These are phyloP conservation scores for Lasioglossum baleicum DNA, from an alignment of 1,140 invertebrate species.

Conservation along the genomic window DNA sequence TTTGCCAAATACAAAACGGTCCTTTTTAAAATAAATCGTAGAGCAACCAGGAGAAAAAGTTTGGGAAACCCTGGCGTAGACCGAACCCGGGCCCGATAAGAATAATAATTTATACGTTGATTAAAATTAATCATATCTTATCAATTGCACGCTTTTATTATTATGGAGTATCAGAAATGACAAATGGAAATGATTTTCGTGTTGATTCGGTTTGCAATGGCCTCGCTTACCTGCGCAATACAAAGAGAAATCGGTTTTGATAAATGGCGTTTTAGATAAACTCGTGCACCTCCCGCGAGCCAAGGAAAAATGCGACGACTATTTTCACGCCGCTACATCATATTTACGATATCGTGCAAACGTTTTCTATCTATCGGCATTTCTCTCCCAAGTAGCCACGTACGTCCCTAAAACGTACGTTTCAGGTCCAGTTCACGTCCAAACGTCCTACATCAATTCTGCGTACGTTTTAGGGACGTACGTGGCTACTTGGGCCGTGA, in stretches of 20 bases:
- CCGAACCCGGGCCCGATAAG: too few species aligned
- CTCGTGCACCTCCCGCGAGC: not conserved
- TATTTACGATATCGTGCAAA: not conserved
- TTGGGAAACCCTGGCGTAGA: too few species aligned
- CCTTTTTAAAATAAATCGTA: too few species aligned
- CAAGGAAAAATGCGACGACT: constrained; percentile 7
- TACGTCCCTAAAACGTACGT: too few species aligned
- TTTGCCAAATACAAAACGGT: too few species aligned
- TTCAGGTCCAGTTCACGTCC: too few species aligned
- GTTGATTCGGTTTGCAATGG: not conserved
- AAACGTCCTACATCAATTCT: too few species aligned
- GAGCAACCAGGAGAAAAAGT: too few species aligned
- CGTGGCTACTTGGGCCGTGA: too few species aligned
- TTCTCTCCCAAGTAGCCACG: too few species aligned
- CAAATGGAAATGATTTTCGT: not conserved
- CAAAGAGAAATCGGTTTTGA: not conserved
- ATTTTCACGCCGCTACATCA: constrained; percentile 16
- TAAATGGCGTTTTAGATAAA: not conserved
- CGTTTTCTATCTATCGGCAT: not conserved
- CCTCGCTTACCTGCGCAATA: not conserved
- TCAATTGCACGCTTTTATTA: too few species aligned
- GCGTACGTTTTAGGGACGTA: too few species aligned
- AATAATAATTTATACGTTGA: not conserved
- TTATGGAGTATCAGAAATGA: not conserved
- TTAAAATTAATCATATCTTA: not conserved